These are phyloP conservation scores for Psammodynastes pulverulentus DNA, from an alignment of 2,113 vertebrate species.

Conservation along the genomic window DNA sequence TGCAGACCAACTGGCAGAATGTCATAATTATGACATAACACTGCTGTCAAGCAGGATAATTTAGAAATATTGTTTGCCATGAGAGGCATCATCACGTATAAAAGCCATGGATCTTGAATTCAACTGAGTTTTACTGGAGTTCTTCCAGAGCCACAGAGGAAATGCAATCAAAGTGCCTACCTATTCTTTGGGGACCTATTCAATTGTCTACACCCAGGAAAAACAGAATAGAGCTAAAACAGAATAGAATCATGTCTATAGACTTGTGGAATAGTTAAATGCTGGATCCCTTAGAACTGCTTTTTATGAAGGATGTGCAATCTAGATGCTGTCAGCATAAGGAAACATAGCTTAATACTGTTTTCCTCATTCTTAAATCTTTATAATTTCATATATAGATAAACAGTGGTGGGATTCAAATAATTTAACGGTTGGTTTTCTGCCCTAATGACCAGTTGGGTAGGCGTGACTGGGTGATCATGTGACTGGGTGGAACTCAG, in stretches of 20 bases:
- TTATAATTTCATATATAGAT: background rate
- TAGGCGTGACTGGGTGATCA: too few species aligned
- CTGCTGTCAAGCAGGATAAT: background rate
- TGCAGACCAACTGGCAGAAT: background rate
- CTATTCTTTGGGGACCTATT: background rate
- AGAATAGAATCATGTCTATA: background rate
- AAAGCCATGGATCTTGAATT: background rate
- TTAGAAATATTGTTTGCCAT: background rate
- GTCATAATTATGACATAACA: background rate
- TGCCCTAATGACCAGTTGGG: too few species aligned
- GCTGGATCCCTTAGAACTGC: background rate
- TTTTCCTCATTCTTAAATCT: background rate
- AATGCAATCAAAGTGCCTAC: background rate
- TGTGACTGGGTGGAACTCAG: too few species aligned
- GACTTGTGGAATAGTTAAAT: background rate
- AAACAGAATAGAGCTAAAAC: background rate
- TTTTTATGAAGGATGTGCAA: background rate
- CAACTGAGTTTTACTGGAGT: background rate
- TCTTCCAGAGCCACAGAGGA: background rate
- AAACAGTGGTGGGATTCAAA: too few species aligned
- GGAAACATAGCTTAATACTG: background rate
- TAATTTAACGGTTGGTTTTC: too few species aligned
- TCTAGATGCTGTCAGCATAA: background rate
- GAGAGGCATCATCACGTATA: background rate
- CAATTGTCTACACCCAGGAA: background rate